Evolutionary conservation across 2,888 invertebrate genomes (phyloP).

Genomic region (Eulithis testata): DNA sequence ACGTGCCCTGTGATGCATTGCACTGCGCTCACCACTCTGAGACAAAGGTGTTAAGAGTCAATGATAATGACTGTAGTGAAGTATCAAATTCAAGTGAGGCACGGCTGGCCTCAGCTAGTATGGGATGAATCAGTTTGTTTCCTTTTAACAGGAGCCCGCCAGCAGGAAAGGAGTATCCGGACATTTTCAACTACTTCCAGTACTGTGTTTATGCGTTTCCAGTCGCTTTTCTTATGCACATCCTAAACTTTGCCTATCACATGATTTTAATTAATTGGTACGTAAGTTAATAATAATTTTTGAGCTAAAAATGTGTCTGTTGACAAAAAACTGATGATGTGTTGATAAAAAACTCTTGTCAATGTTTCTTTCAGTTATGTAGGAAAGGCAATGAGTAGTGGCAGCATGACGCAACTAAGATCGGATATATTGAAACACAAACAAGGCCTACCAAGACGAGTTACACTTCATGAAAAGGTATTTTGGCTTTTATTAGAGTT

Average conservation of each 20-base stretch:
- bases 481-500: too few relatives aligned
- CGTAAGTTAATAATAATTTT: slow-evolving; percentile 29
- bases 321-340: too few relatives aligned
- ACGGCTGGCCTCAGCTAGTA: background rate
- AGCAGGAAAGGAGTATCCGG: slow-evolving; percentile 47
- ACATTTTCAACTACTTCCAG: slow-evolving; percentile 69
- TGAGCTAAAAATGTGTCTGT: too few relatives aligned
- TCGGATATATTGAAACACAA: slow-evolving; percentile 45
- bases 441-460: slow-evolving; percentile 43
- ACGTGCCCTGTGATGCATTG: too few relatives aligned
- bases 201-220: slow-evolving; percentile 65
- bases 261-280: slow-evolving; percentile 54
- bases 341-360: too few relatives aligned
- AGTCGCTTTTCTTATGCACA: slow-evolving; percentile 55
- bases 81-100: background rate
- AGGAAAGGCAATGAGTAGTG: slow-evolving; percentile 45
- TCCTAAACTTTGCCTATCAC: slow-evolving; percentile 56
- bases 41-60: too few relatives aligned
- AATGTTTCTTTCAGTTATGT: slow-evolving; percentile 40
- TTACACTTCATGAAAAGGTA: slow-evolving; percentile 57
- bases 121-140: background rate
- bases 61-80: too few relatives aligned
- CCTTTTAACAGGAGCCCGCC: slow-evolving; percentile 15
- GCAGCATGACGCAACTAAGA: slow-evolving; percentile 47
- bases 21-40: too few relatives aligned